Base-by-base conservation (phyloP, 2,797 vertebrate species). In the Otus scops region DNA sequence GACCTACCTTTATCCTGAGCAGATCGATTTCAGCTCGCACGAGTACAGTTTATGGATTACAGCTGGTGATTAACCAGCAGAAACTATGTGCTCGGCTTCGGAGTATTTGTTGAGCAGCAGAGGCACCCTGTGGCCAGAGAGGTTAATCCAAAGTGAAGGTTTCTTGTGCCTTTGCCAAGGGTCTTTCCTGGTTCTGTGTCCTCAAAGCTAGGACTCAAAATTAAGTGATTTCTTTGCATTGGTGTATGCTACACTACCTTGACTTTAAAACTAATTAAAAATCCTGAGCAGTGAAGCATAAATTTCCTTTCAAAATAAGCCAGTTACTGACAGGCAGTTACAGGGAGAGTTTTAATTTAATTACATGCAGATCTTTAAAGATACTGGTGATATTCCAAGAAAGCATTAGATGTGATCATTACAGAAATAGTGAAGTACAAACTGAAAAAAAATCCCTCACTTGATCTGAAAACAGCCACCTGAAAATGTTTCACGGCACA, bases 91-190 rank as follows among this genome's bases (percentile, higher is more conserved):
- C 82, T 84, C 79, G 41, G 63, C 85, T 78, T 85, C 24, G 6
- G 57, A 26, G n/a, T 45, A 90, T 97, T 96, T 76, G 82, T 97
- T 71, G 95, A 95, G 85, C 94, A 88, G 90, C 95, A 96, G 97
- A 97, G 94, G 95, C 95, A 97, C 97, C 95, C 2, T 95, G 93
- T 97, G 96, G 97, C 92, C 95, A 89, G 45, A 84, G 86, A 96
- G 84, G 80, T 96, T 97, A 93, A 93, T 96, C 97, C 71, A 87
- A 48, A 96, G 61, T n/a, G 26, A 67, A 74, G 59, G n/a, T 22
- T 85, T 87, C 64, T 77, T 65, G n/a, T 79, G 69, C 36, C 51
- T 80, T 92, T 94, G 68, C 80, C 73, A 63, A 78, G 39, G 3
- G 17, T 81, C 48, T 95, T 83, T 19, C 51, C 48, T 89, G 48